Conservation (phyloP, 53 echinoderm and acorn worm genomes). For the Temnopleurus reevesii region DNA sequence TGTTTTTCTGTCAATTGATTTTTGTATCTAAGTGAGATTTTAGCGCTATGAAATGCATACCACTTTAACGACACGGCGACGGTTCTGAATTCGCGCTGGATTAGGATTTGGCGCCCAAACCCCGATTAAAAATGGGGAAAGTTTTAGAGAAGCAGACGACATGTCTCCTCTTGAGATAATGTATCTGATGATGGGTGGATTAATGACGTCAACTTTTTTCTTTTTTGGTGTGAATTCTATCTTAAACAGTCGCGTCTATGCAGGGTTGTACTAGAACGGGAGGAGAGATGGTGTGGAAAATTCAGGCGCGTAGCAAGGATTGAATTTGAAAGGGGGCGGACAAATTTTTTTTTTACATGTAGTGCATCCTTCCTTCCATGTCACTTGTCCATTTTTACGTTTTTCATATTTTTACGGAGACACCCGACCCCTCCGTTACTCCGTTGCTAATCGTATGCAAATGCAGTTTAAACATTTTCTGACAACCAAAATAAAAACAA, state of each 20-base stretch:
- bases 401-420: too few species aligned
- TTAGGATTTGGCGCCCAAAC: constrained; percentile 8
- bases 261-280: too few species aligned
- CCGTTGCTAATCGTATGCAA: too few species aligned
- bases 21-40: neutral
- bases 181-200: neutral
- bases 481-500: too few species aligned
- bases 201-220: neutral
- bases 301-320: too few species aligned
- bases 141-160: neutral
- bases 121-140: neutral
- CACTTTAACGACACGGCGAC: neutral
- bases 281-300: neutral
- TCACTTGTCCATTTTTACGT: neutral
- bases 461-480: too few species aligned
- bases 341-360: neutral
- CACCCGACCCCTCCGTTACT: too few species aligned
- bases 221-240: neutral
- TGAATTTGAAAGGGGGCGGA: too few species aligned
- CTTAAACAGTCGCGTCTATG: neutral
- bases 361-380: neutral
- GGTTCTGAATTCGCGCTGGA: neutral
- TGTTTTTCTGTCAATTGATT: neutral
- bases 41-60: neutral
- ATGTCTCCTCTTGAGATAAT: neutral